A percentile compares a stretch with the other conserved stretches of the same genome.
These are phyloP conservation scores for Trimorus sp. DNA, from an alignment of 2,888 invertebrate species.

Conservation along the genomic window DNA sequence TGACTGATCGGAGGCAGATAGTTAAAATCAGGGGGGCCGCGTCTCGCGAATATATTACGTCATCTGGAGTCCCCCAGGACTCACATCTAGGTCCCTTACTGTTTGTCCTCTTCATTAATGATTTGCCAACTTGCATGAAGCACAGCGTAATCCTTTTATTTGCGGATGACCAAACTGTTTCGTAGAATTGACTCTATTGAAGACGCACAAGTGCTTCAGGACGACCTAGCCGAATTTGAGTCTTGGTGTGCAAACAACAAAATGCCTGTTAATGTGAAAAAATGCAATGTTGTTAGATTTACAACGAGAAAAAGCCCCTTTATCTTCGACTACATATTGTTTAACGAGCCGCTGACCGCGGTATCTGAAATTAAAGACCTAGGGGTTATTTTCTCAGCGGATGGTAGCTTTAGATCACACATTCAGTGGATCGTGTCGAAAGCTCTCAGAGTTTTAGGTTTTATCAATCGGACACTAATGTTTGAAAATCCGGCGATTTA, in stretches of 20 bases:
- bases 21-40: not conserved
- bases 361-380: not conserved
- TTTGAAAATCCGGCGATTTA: not conserved
- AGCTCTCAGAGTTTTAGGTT: not conserved
- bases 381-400: not conserved
- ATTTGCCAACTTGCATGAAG: not conserved
- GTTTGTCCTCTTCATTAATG: not conserved
- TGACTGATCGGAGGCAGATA: conserved; percentile 25
- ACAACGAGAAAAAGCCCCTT: not conserved
- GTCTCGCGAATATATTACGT: not conserved
- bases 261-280: not conserved
- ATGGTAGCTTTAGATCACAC: not conserved
- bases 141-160: not conserved
- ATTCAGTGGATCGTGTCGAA: not conserved
- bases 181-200: not conserved
- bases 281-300: not conserved
- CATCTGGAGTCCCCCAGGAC: not conserved
- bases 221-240: not conserved
- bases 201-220: not conserved
- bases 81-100: conserved; percentile 9
- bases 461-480: not conserved
- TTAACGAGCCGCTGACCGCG: not conserved
- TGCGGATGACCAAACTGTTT: not conserved
- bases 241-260: not conserved
- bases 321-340: not conserved